phyloP scores from a whole-genome alignment of 2,113 vertebrate species.

The Triplophysa tibetana region DNA sequence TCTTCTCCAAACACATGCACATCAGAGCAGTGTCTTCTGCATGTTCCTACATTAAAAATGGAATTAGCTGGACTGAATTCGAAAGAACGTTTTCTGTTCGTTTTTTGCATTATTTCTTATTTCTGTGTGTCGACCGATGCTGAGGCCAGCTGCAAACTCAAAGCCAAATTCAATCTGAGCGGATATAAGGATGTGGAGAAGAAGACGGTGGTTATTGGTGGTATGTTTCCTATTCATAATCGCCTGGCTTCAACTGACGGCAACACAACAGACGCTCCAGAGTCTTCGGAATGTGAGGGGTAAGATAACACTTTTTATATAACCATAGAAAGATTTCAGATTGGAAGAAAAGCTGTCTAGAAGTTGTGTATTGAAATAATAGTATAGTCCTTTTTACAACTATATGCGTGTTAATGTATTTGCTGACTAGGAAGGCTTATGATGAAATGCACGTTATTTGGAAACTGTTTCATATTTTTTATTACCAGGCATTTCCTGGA shows the following conservation, averaged over 20 bases:
- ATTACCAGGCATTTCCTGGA: too few relatives aligned
- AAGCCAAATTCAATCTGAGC: conserved; percentile 74
- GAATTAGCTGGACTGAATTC: conserved; percentile 47
- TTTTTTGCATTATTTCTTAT: conserved; percentile 57
- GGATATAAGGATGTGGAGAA: conserved; percentile 78
- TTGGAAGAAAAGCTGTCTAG: not conserved
- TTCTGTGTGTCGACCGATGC: conserved; percentile 38
- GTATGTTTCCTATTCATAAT: conserved; percentile 81
- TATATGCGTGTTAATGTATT: too few relatives aligned
- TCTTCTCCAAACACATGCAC: conserved; percentile 29
- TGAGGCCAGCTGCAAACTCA: conserved; percentile 67
- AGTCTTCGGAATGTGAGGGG: conserved; percentile 79
- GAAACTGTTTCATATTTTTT: too few relatives aligned
- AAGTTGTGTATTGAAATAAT: not conserved
- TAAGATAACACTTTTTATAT: conserved; percentile 62
- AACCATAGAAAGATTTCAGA: too few relatives aligned
- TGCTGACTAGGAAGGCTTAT: too few relatives aligned
- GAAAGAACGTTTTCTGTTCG: conserved; percentile 58
- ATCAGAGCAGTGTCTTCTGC: conserved; percentile 23
- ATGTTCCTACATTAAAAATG: conserved; percentile 51
- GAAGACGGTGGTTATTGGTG: conserved; percentile 76
- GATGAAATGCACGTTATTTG: too few relatives aligned
- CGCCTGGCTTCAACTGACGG: conserved; percentile 67
- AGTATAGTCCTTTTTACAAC: not conserved
- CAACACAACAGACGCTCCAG: conserved; percentile 72